Evolutionary conservation across 1,140 invertebrate genomes (phyloP), one percentile per base, ranked within the genome.

Genomic region (Danaus plexippus): DNA sequence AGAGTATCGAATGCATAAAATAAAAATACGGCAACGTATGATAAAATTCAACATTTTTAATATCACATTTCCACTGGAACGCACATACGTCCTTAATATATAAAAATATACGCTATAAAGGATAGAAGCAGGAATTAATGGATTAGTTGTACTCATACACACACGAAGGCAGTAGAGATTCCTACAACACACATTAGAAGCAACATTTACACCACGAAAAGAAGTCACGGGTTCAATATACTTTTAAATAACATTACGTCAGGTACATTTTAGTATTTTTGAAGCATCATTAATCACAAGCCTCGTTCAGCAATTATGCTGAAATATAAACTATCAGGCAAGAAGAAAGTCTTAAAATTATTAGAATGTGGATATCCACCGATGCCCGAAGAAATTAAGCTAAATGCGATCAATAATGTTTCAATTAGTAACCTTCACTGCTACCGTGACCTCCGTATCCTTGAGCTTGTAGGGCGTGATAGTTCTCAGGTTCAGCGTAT

Each of bases 21-120:
- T 32, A 32, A 32, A 32, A 32, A 32, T 32, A 32, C 22, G 7
- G 22, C 4, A 32, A 32, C 2, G 7, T 32, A 32, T 32, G 22
- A 54, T 57, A 61, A 64, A 64, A 64, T 71, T 73, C 72, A 86
- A 84, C 80, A 77, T 80, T 74, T 83, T 81, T 84, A 80, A 84
- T 86, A 86, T 86, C 83, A 86, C 83, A 86, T 79, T 80, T 86
- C 80, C 70, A 83, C 79, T 78, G 74, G 77, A 69, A 82, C 76
- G 70, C 70, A 65, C 67, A 63, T 64, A 65, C 68, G 66, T 49
- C 66, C 63, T 73, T 64, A 70, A 63, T 66, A 32, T 59, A 73
- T 59, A 47, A 52, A 44, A 48, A 73, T 59, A 75, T 32, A 73
- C 67, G 74, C 52, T 69, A 66, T 63, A 63, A 58, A 52, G 70